Evolutionary conservation across 2,888 invertebrate species (phyloP), one percentile per base, ranked within the genome.

Genomic region (Apodemia mormo): DNA sequence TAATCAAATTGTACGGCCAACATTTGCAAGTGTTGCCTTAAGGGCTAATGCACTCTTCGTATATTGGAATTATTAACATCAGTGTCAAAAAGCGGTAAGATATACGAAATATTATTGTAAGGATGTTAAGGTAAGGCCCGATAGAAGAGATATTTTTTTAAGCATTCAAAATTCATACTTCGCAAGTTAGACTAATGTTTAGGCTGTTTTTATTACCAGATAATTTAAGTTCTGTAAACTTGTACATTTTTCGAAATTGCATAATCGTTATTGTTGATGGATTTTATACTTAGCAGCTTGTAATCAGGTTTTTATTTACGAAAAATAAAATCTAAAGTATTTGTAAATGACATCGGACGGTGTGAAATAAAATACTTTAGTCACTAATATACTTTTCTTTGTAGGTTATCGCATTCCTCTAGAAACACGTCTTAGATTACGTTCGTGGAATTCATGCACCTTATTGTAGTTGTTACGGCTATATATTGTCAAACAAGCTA

Each of bases 131-230:
- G 91, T 92, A 90, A 92, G 92, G 90, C 90, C 91, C 87, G 88
- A 89, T 89, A 88, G 88, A 86, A 91, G 87, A 90, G 86, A 91
- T 93, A 92, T 93, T 93, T 92, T 92, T 92, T 92, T 92, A 92
- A 88, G 86, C 92, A 87, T 90, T 90, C 90, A 86, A 88, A 90
- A 87, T 90, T 90, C 87, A 81, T 85, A 85, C 85, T 86, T 84
- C 79, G 84, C 88, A 72, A 80, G 83, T 77, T 84, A 84, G 79
- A 86, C 12, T 64, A 87, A 82, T 70, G 68, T 70, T 80, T 85
- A 82, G 81, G 80, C 85, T 84, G 85, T 85, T 85, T 73, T 74
- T 79, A 75, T 76, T 78, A 82, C 76, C 77, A 72, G 72, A 71
- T 70, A 70, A 70, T 69, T 75, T 75, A 45, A 71, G 75, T 75